Evolutionary conservation across 2,888 invertebrate genomes (phyloP), one percentile per base, ranked within the genome.

Genomic region (Brachypterus glaber): DNA sequence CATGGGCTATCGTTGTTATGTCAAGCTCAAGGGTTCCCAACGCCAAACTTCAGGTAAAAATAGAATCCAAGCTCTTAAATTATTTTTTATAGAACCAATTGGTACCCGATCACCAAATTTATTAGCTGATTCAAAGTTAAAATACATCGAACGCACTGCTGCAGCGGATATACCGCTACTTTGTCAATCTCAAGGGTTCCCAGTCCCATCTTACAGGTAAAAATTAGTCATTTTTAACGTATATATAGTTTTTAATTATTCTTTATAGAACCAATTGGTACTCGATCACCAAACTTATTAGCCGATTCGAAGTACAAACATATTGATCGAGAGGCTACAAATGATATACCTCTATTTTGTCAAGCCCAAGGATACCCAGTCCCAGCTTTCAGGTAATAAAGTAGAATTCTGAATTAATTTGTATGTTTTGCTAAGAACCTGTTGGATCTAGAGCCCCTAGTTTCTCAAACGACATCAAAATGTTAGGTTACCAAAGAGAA

Each of bases 81-180:
- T n/a, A n/a, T 18, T 30, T 39, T 46, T 39, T 38, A 29, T 63
- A 81, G 82, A 85, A 72, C 85, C 86, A 52, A 76, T 84, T 68
- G 81, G 82, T 67, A 80, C 79, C 62, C 79, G 81, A 44, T 73
- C 76, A 49, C 82, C 82, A 46, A 81, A 79, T n/a, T 57, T 68
- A 43, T 53, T 62, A 14, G 56, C 60, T n/a, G 67, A 67, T 48
- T 55, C 55, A n/a, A 56, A 52, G 42, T 41, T 53, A 21, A 56
- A 52, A 40, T 54, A 49, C 15, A 47, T 55, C 11, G 51, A 54
- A 40, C 38, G 54, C 27, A 45, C 44, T 14, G 43, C 40, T 2
- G 25, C 32, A 16, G 37, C 47, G 41, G 64, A 39, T 46, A 39
- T 66, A 41, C 65, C 68, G 12, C 53, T 73, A 53, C 58, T 65